These are phyloP conservation scores for Cassiopea andromeda DNA, from an alignment of 30 jellyfish, hydroid and myxozoan species.

Conservation along the genomic window DNA sequence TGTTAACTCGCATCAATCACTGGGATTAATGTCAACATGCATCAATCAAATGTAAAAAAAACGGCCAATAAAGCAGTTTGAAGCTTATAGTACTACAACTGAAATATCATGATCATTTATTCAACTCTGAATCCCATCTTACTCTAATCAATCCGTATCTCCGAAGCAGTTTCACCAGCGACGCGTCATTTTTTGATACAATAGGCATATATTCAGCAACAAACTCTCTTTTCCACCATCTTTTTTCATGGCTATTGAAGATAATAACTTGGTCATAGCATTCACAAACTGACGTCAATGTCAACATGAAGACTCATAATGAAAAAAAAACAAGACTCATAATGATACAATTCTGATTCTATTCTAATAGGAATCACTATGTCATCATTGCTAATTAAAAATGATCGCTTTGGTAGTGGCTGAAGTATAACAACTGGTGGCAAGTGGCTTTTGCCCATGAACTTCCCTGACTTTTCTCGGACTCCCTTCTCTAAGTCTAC, in stretches of 20 bases:
- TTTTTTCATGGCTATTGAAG: slow-evolving; percentile 41
- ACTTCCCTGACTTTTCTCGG: no score
- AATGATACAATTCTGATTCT: no score
- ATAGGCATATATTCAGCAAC: slow-evolving; percentile 76
- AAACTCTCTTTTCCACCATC: slow-evolving; percentile 82
- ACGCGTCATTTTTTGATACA: slow-evolving; percentile 60
- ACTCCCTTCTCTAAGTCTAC: no score
- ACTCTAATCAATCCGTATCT: slow-evolving; percentile 59
- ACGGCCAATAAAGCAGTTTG: not conserved
- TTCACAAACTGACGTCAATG: not conserved
- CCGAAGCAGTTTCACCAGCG: slow-evolving; percentile 10
- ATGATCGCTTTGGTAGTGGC: not conserved
- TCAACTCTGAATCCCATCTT: not conserved
- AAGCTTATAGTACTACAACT: not conserved
- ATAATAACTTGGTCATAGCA: not conserved
- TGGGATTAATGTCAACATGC: no score
- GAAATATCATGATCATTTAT: not conserved
- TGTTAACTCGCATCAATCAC: no score
- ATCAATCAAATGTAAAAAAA: no score
- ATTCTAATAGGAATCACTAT: no score
- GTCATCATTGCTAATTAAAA: not conserved
- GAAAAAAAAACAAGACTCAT: no score
- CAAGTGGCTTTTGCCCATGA: no score
- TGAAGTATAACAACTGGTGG: not conserved
- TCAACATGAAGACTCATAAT: not conserved